phyloP scores from a whole-genome alignment of 2,888 invertebrate genomes.

The Dryomyza anilis region DNA sequence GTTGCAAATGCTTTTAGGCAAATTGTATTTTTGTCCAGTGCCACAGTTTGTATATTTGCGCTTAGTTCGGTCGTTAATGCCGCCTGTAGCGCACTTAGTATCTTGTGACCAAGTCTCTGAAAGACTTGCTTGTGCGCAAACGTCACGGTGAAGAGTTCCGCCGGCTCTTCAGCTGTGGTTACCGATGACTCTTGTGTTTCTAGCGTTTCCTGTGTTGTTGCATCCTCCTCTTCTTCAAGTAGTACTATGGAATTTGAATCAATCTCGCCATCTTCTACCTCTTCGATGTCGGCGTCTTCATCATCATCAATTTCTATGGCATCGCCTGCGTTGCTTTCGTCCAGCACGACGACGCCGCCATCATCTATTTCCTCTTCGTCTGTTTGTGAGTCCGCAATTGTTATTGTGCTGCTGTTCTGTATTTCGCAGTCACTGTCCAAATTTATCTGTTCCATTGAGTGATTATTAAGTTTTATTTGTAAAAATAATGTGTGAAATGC shows the following conservation, averaged over 20 bases:
- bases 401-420: constrained; percentile 32
- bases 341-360: constrained; percentile 25
- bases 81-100: constrained; percentile 28
- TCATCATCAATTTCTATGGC: constrained; percentile 18
- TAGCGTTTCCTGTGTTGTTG: too few relatives aligned
- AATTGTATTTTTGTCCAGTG: background rate
- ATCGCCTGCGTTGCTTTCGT: constrained; percentile 4
- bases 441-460: constrained; percentile 15
- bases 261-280: background rate
- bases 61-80: constrained; percentile 4
- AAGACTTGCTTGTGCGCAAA: constrained; percentile 28
- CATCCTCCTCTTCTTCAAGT: background rate
- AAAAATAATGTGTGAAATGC: background rate
- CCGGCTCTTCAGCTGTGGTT: background rate
- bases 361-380: background rate
- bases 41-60: constrained; percentile 2
- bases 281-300: background rate
- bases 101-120: constrained; percentile 26
- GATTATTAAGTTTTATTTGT: too few relatives aligned
- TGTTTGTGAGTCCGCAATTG: constrained; percentile 26
- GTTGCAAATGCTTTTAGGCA: constrained; percentile 1
- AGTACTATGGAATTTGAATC: background rate
- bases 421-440: constrained; percentile 33
- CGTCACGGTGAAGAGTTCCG: constrained; percentile 22
- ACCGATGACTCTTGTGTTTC: too few relatives aligned